A percentile compares a stretch with the other conserved stretches of the same genome.
Evolutionary conservation across 2,888 invertebrate species (phyloP).

Genomic region (Hypomecis punctinalis): DNA sequence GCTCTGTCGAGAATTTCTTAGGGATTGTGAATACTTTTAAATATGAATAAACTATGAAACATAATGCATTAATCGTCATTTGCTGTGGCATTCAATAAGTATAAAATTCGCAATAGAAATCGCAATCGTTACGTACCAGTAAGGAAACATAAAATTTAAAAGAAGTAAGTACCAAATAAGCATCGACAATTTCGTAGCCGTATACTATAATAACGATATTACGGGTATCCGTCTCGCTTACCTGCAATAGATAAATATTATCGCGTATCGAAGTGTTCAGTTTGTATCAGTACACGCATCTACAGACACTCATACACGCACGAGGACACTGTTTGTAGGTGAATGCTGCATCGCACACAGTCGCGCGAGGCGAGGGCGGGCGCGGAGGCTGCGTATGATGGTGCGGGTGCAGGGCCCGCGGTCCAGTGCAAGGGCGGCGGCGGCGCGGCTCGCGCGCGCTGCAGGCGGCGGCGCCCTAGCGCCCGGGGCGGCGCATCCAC

Average conservation of each 20-base stretch:
- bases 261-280: constrained; percentile 23
- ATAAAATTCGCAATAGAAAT: constrained; percentile 3
- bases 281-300: constrained; percentile 30
- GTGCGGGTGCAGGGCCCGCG: constrained; percentile 51
- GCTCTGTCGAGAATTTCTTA: not conserved
- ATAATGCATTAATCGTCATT: not conserved
- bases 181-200: not conserved
- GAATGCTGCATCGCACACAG: constrained; percentile 36
- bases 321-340: constrained; percentile 35
- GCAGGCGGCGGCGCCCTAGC: constrained; percentile 11
- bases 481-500: constrained; percentile 22
- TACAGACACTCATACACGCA: constrained; percentile 37
- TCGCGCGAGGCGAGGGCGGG: constrained; percentile 1
- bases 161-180: not conserved
- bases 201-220: not conserved
- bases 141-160: not conserved
- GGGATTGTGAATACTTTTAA: not conserved
- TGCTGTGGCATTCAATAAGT: not conserved
- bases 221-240: constrained; percentile 17
- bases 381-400: constrained; percentile 38
- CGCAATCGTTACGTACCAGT: not conserved
- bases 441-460: constrained; percentile 35
- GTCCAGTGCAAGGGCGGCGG: constrained; percentile 43
- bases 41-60: not conserved
- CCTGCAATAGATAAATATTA: constrained; percentile 17